phyloP scores from a whole-genome alignment of 2,888 invertebrate genomes.

The Andrena haemorrhoa region DNA sequence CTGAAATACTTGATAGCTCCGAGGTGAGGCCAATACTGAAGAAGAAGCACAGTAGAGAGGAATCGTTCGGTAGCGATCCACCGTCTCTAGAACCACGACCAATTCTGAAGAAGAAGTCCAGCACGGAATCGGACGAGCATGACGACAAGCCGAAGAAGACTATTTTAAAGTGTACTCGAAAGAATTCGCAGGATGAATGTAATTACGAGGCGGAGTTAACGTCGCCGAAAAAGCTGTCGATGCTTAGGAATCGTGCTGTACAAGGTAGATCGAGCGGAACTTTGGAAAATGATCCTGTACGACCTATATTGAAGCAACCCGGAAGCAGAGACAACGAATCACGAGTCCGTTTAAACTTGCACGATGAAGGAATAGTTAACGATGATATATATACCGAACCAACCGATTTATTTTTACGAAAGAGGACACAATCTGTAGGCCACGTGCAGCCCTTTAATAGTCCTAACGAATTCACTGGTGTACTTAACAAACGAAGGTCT shows the following conservation, averaged over 20 bases:
- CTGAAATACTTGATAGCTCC: slow-evolving; percentile 84
- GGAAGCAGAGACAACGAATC: slow-evolving; percentile 87
- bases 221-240: slow-evolving; percentile 87
- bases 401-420: slow-evolving; percentile 82
- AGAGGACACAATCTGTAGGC: slow-evolving; percentile 81
- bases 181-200: slow-evolving; percentile 88
- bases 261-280: slow-evolving; percentile 87
- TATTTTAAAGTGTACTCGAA: slow-evolving; percentile 91
- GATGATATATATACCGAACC: slow-evolving; percentile 86
- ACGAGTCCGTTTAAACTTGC: slow-evolving; percentile 89
- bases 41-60: slow-evolving; percentile 92
- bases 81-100: slow-evolving; percentile 86
- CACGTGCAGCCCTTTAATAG: slow-evolving; percentile 75
- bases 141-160: slow-evolving; percentile 91
- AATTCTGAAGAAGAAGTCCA: slow-evolving; percentile 94
- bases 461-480: slow-evolving; percentile 66
- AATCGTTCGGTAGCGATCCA: slow-evolving; percentile 83
- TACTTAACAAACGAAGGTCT: slow-evolving; percentile 70
- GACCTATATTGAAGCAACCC: slow-evolving; percentile 89
- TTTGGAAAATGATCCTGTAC: slow-evolving; percentile 85
- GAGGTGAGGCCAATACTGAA: slow-evolving; percentile 92
- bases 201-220: slow-evolving; percentile 87
- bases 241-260: slow-evolving; percentile 86
- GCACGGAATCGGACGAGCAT: slow-evolving; percentile 90
- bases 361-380: slow-evolving; percentile 84